A percentile compares a stretch with the other conserved stretches of the same genome.
These are phyloP conservation scores for Oreochromis niloticus DNA, from an alignment of 2,113 vertebrate species.

Conservation along the genomic window DNA sequence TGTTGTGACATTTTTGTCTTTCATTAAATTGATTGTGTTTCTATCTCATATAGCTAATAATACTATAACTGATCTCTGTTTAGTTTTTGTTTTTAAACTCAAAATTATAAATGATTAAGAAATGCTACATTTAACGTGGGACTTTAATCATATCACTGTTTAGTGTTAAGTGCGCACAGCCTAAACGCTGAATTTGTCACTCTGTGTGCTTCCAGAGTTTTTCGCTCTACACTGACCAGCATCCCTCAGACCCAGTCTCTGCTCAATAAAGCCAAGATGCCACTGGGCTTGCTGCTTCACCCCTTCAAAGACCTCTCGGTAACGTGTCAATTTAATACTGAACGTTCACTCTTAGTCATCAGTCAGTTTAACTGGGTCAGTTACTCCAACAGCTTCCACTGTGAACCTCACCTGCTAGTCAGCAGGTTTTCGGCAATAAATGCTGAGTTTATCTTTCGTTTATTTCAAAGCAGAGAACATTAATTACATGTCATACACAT, in stretches of 20 bases:
- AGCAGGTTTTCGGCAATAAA: not conserved
- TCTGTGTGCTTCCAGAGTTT: slow-evolving; percentile 76
- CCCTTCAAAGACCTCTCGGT: slow-evolving; percentile 97
- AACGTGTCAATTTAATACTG: slow-evolving; percentile 29
- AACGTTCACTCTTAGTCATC: not conserved
- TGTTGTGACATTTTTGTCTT: not conserved
- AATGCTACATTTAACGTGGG: not conserved
- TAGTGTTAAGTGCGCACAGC: not conserved
- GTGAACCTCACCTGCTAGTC: not conserved
- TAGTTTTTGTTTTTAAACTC: not conserved
- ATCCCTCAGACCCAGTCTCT: slow-evolving; percentile 97
- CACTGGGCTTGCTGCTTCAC: slow-evolving; percentile 91
- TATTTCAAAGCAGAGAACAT: not conserved
- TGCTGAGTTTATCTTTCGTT: not conserved
- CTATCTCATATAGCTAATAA: not conserved
- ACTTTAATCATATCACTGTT: not conserved
- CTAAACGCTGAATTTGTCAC: fast-evolving
- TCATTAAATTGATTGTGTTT: not conserved
- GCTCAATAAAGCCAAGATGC: slow-evolving; percentile 96
- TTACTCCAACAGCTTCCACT: not conserved
- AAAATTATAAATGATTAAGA: not conserved
- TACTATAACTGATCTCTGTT: not conserved
- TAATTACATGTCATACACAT: not conserved
- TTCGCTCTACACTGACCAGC: slow-evolving; percentile 89
- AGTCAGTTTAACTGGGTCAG: not conserved